Evolutionary conservation across 2,888 invertebrate genomes (phyloP).

Genomic region (Andricus quercusramuli): DNA sequence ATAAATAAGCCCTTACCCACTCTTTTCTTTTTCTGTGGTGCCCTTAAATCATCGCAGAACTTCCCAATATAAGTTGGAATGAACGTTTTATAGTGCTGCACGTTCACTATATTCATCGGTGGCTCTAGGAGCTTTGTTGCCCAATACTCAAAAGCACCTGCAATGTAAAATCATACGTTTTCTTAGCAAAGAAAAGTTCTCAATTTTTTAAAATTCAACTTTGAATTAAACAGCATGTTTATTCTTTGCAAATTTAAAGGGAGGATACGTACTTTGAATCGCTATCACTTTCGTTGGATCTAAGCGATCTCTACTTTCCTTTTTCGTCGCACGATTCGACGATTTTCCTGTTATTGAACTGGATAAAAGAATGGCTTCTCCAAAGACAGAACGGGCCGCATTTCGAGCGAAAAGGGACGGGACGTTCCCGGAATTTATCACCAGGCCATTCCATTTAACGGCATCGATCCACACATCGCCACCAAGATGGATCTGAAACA

Average conservation of each 20-base stretch:
- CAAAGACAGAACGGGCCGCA: not conserved
- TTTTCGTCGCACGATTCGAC: not conserved
- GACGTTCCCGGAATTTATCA: not conserved
- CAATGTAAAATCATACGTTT: no score
- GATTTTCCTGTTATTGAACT: conserved; percentile 4
- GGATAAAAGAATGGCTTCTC: not conserved
- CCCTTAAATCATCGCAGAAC: not conserved
- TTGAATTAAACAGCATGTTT: no score
- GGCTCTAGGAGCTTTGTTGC: no score
- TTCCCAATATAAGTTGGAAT: not conserved
- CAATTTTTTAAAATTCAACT: no score
- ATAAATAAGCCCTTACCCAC: not conserved
- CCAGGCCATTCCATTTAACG: not conserved
- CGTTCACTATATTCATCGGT: no score
- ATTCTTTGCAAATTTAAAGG: no score
- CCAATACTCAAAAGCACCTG: no score
- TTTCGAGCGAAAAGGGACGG: conserved; percentile 5
- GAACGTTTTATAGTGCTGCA: not conserved
- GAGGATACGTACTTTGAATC: not conserved
- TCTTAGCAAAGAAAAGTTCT: no score
- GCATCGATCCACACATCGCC: not conserved
- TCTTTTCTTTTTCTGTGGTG: not conserved
- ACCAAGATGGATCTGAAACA: conserved; percentile 14
- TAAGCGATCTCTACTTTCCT: not conserved
- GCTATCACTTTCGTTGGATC: not conserved